Evolutionary conservation across 2,113 vertebrate genomes (phyloP).

Genomic region (Coptodon rendalli): DNA sequence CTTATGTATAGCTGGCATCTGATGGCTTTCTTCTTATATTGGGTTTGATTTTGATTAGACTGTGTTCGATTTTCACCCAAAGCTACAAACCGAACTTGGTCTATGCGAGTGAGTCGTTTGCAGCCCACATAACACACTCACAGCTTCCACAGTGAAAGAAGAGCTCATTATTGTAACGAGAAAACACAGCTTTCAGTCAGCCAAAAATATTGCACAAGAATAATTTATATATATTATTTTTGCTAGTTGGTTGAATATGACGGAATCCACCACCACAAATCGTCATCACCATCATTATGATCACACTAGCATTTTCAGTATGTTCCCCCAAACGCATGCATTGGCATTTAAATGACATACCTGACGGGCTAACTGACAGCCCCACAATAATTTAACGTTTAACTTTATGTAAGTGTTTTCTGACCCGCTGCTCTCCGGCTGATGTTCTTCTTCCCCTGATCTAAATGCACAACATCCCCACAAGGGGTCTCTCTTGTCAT

Average conservation of each 20-base stretch:
- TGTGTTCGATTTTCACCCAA: not conserved
- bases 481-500: conserved; percentile 68
- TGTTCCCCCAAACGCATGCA: not conserved
- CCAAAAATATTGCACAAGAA: not conserved
- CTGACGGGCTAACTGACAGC: not conserved
- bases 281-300: not conserved
- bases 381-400: not conserved
- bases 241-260: not conserved
- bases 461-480: conserved; percentile 16
- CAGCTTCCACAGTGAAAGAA: not conserved
- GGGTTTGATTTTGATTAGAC: not conserved
- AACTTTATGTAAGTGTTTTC: conserved; percentile 25
- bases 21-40: not conserved
- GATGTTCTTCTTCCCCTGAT: not conserved
- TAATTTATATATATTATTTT: not conserved
- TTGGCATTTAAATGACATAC: not conserved
- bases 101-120: not conserved
- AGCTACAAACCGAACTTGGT: conserved; percentile 1
- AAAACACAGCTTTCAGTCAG: not conserved
- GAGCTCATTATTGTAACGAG: not conserved
- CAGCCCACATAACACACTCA: not conserved
- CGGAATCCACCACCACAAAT: not conserved
- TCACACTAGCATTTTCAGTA: not conserved
- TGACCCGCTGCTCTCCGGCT: not conserved
- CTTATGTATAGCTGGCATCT: not conserved